Conservation (phyloP, 2,797 vertebrate genomes). For the Halcyon badia region DNA sequence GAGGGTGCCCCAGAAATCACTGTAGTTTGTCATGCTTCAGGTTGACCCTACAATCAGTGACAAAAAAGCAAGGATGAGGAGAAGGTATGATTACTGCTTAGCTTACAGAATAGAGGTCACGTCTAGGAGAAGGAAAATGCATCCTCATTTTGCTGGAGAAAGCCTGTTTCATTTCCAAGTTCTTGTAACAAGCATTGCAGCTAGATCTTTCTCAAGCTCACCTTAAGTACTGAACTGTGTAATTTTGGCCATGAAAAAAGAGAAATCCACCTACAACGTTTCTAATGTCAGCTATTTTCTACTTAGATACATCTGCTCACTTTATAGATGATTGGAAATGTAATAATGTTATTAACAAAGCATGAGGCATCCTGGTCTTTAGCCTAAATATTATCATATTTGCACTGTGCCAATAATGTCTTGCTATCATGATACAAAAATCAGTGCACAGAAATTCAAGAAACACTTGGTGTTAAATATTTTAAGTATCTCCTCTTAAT, state of each 20-base stretch:
- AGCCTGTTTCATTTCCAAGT: neutral
- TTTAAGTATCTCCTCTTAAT: neutral
- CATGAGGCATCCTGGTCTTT: neutral
- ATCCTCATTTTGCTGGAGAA: neutral
- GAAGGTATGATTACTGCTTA: neutral
- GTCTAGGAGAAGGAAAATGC: neutral
- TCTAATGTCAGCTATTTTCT: conserved; percentile 7
- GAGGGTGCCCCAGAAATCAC: neutral
- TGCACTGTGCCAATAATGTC: neutral
- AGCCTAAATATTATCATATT: neutral
- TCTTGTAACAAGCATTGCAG: neutral
- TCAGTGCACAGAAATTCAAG: neutral
- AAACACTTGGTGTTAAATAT: neutral
- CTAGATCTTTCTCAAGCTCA: neutral
- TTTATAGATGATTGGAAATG: neutral
- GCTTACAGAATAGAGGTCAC: neutral
- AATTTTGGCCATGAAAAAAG: conserved; percentile 47
- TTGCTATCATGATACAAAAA: neutral
- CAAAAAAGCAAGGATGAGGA: neutral
- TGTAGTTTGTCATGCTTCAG: neutral
- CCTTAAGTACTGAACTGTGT: neutral
- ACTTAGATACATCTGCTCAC: neutral
- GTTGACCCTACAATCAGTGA: neutral
- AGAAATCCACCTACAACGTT: conserved; percentile 26
- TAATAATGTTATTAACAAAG: neutral